These are phyloP conservation scores for Megastigmus dorsalis DNA, from an alignment of 2,888 invertebrate genomes.

Conservation along the genomic window DNA sequence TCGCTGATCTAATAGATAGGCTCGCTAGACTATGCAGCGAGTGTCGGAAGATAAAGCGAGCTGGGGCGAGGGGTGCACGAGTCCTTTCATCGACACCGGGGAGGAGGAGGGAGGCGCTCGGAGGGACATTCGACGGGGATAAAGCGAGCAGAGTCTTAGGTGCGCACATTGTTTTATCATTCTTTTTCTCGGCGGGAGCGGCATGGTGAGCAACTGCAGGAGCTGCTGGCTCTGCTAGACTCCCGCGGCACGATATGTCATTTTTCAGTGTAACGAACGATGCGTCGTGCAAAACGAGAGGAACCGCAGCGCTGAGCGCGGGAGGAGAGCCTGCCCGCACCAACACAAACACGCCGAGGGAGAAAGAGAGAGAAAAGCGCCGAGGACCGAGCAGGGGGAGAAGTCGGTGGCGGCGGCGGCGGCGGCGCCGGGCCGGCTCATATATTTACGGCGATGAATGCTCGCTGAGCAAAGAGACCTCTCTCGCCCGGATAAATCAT, in stretches of 20 bases:
- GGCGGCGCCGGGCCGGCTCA: constrained; percentile 50
- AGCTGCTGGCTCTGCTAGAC: background rate
- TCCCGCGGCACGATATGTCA: constrained; percentile 57
- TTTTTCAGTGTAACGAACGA: constrained; percentile 66
- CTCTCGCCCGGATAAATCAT: constrained; percentile 55
- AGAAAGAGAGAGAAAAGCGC: background rate
- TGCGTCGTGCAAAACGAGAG: constrained; percentile 44
- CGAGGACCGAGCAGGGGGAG: background rate
- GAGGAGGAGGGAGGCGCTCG: too few relatives aligned
- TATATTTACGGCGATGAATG: constrained; percentile 59
- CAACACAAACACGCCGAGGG: constrained; percentile 9
- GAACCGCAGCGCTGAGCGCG: background rate
- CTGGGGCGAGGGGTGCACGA: constrained; percentile 3
- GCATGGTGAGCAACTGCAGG: background rate
- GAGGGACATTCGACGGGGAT: background rate
- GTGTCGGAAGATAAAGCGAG: constrained; percentile 36
- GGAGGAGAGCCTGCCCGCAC: background rate
- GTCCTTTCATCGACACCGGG: constrained; percentile 32
- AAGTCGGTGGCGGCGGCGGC: background rate
- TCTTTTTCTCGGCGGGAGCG: constrained; percentile 29
- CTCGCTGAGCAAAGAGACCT: constrained; percentile 53
- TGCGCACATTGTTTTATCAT: constrained; percentile 57
- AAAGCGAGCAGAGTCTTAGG: too few relatives aligned
- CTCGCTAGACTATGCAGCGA: constrained; percentile 39
- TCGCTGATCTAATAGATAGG: constrained; percentile 49